phyloP scores from a whole-genome alignment of 2,797 vertebrate species.

The Lepidocolaptes lacrymiger region DNA sequence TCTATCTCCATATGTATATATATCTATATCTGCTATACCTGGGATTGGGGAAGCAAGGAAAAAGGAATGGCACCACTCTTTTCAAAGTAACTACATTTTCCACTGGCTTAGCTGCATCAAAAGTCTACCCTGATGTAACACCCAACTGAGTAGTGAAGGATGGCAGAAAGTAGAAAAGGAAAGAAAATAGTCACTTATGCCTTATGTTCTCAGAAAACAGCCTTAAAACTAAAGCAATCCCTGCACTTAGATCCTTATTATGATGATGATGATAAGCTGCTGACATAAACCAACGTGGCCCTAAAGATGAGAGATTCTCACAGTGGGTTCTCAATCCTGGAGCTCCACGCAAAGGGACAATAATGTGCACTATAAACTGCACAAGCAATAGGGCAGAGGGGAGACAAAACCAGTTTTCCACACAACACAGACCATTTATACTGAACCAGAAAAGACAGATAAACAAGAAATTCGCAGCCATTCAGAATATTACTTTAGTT shows the following conservation, averaged over 20 bases:
- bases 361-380: neutral
- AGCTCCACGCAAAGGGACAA: neutral
- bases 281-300: neutral
- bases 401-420: neutral
- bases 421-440: neutral
- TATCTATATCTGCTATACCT: neutral
- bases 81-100: neutral
- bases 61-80: neutral
- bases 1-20: too few species aligned
- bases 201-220: neutral
- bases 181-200: neutral
- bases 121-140: neutral
- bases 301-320: neutral
- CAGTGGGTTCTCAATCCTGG: neutral
- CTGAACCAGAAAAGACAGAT: neutral
- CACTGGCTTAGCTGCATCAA: neutral
- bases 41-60: fast-evolving
- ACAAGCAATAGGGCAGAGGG: neutral
- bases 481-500: neutral
- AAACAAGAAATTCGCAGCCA: neutral
- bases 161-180: neutral
- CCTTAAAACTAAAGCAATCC: neutral
- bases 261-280: too few species aligned
- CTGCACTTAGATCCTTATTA: neutral
- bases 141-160: neutral